Evolutionary conservation across 2,113 vertebrate species (phyloP).

Genomic region (Apodemus speciosus): DNA sequence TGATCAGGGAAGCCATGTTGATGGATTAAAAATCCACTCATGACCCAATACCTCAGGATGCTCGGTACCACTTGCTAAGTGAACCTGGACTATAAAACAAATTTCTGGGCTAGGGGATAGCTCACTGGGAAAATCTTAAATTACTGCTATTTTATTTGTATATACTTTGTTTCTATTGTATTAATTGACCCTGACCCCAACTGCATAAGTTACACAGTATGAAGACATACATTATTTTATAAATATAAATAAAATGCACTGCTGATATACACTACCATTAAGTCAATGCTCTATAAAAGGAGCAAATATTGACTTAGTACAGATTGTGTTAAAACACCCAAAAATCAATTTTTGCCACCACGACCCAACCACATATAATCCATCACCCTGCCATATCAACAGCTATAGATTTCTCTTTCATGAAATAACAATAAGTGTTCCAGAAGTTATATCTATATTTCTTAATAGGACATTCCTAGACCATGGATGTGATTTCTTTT

Average conservation of each 20-base stretch:
- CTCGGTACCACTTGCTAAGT: neutral
- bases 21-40: too few species aligned
- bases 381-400: neutral
- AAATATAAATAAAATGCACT: neutral
- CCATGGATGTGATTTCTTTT: neutral
- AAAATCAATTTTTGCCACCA: neutral
- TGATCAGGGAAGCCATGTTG: too few species aligned
- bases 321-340: neutral
- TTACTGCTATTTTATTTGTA: neutral
- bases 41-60: neutral
- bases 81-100: neutral
- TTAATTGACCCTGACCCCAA: neutral
- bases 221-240: neutral
- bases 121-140: neutral
- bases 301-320: neutral
- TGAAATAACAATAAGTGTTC: neutral
- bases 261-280: neutral
- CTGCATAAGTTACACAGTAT: neutral
- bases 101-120: neutral
- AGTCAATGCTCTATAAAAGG: neutral
- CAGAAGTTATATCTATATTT: neutral
- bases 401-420: neutral
- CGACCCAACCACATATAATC: neutral
- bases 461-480: neutral
- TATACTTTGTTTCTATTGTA: neutral